Evolutionary conservation across 2,113 vertebrate species (phyloP).

Genomic region (Peucedramus taeniatus): DNA sequence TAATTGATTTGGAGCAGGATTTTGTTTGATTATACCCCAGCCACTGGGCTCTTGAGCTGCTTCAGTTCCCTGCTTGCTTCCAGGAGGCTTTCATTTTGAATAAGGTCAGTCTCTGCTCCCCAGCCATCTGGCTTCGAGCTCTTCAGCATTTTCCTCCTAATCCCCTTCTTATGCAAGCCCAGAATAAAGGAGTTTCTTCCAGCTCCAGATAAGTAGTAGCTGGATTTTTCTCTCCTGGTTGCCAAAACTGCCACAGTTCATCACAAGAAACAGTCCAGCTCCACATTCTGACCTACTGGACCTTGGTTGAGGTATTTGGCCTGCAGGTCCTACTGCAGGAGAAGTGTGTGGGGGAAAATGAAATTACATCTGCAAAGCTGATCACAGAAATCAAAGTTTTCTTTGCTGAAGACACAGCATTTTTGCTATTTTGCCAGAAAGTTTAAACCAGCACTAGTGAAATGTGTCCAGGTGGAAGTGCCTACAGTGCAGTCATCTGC

Average conservation of each 20-base stretch:
- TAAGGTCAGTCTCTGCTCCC: neutral
- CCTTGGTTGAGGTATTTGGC: neutral
- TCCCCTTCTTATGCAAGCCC: neutral
- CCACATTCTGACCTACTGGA: neutral
- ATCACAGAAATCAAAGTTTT: neutral
- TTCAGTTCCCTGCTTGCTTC: neutral
- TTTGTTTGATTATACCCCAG: neutral
- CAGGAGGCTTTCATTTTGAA: neutral
- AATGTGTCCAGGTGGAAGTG: neutral
- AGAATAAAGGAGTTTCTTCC: slow-evolving; percentile 1
- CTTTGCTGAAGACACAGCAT: neutral
- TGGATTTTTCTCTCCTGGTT: neutral
- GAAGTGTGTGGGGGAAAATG: neutral
- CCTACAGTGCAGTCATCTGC: neutral
- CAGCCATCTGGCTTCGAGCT: neutral
- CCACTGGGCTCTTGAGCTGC: neutral
- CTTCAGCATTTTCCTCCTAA: neutral
- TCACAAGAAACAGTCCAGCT: neutral
- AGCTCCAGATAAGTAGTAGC: slow-evolving; percentile 10
- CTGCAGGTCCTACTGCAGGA: neutral
- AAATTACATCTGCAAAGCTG: neutral
- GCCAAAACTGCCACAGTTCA: neutral
- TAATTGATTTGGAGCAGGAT: neutral
- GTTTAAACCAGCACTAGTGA: neutral
- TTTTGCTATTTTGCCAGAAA: neutral